Base-by-base conservation (phyloP, 2,888 invertebrate genomes). In the Trichacis sp. region DNA sequence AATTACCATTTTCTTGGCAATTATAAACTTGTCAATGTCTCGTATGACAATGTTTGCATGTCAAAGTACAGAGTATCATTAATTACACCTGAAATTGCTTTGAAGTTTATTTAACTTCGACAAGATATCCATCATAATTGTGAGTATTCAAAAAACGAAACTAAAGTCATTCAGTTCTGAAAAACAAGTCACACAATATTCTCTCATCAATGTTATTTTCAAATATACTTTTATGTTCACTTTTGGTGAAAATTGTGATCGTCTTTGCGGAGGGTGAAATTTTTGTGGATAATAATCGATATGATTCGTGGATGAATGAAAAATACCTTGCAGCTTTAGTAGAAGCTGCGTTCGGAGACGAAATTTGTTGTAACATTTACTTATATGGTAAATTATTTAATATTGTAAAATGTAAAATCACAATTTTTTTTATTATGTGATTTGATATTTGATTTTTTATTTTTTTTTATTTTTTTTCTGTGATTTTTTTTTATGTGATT, bases 321-420 rank as follows among this genome's bases (percentile, higher is more conserved):
- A 46, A 54, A 2, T 43, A 75, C 61, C 73, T 76, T 18, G 48
- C 56, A 11, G 68, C 40, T 2, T 59, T 79, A 2, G 40, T 80
- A 2, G 57, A 64, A 14, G 49, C 64, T 1, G 73, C 80, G 2
- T 76, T 74, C 12, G 52, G 69, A 0, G 52, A 19, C 1, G 72
- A 78, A 0, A 53, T 15, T 12, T 80, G 80, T 19, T 75, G 75
- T 54, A 79, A 77, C 53, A 64, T 80, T 14, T 71, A 68, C 48
- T 30, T 77, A 14, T 49, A 58, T 4, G 14, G 40, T 40, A 40
- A 40, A 15, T n/a, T n/a, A n/a, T n/a, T n/a, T n/a, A n/a, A n/a
- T n/a, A n/a, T n/a, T n/a, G n/a, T n/a, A n/a, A n/a, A n/a, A n/a
- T n/a, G n/a, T n/a, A n/a, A n/a, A n/a, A n/a, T n/a, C n/a, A n/a